phyloP scores from a whole-genome alignment of 2,888 invertebrate species.

The Aphodius sticticus region DNA sequence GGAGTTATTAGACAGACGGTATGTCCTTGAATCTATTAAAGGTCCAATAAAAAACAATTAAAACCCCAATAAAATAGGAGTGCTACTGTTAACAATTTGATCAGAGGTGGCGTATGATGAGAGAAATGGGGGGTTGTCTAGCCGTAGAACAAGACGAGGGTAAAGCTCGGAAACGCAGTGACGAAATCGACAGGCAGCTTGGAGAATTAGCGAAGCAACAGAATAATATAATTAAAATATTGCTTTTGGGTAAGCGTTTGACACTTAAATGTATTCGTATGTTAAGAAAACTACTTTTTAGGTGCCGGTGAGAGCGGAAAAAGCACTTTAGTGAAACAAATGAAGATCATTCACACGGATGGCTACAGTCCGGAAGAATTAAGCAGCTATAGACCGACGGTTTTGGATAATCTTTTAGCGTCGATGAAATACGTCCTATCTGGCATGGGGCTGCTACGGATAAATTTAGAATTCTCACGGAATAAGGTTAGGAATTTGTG shows the following conservation, averaged over 20 bases:
- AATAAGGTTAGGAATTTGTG: slow-evolving; percentile 61
- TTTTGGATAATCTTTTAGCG: slow-evolving; percentile 69
- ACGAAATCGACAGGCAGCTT: slow-evolving; percentile 68
- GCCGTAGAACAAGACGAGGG: slow-evolving; percentile 69
- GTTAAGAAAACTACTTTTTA: slow-evolving; percentile 45
- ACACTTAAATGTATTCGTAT: not conserved
- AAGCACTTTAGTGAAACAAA: slow-evolving; percentile 73
- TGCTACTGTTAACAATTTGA: not conserved
- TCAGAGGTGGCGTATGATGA: slow-evolving; percentile 10
- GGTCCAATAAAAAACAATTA: slow-evolving; percentile 10
- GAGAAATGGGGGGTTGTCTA: slow-evolving; percentile 69
- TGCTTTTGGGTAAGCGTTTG: slow-evolving; percentile 62
- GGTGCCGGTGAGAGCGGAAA: slow-evolving; percentile 75
- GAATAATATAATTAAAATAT: slow-evolving; percentile 69
- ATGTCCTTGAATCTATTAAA: slow-evolving; percentile 21
- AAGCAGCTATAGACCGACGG: slow-evolving; percentile 69
- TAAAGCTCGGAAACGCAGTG: slow-evolving; percentile 66
- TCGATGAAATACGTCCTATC: slow-evolving; percentile 74
- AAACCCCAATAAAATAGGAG: slow-evolving; percentile 5
- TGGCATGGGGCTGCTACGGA: slow-evolving; percentile 70
- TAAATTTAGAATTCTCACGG: slow-evolving; percentile 67
- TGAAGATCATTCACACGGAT: slow-evolving; percentile 75
- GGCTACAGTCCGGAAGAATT: slow-evolving; percentile 70
- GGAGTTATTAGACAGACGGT: not conserved
- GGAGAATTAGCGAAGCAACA: slow-evolving; percentile 67